Percentiles rank a stretch among this genome's conserved stretches.
These are phyloP conservation scores for Mallateleia sp. DNA, from an alignment of 2,888 invertebrate species.

Conservation along the genomic window DNA sequence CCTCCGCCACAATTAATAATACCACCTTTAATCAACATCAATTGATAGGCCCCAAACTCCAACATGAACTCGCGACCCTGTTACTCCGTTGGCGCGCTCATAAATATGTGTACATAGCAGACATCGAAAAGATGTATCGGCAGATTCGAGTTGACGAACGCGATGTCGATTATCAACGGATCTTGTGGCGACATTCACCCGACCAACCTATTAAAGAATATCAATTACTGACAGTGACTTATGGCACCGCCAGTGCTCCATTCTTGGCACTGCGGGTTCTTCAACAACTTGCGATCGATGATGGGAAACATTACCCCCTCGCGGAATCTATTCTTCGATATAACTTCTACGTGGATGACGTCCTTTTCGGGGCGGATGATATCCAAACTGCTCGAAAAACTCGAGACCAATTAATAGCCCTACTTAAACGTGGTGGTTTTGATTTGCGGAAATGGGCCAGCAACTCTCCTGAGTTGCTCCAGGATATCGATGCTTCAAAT, in stretches of 20 bases:
- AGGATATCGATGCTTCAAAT: background rate
- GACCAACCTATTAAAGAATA: background rate
- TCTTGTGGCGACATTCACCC: slow-evolving; percentile 6
- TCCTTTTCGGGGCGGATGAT: background rate
- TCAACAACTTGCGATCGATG: slow-evolving; percentile 7
- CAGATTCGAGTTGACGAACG: slow-evolving; percentile 10
- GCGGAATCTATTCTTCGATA: background rate
- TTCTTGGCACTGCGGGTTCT: slow-evolving; percentile 2
- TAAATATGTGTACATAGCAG: background rate
- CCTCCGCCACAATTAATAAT: background rate
- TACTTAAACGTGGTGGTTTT: background rate
- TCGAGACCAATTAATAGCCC: background rate
- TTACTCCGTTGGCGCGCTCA: slow-evolving; percentile 15
- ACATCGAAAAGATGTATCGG: background rate
- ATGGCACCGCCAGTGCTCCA: background rate
- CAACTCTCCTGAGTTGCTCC: background rate
- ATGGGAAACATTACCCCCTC: slow-evolving; percentile 1
- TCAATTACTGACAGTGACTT: slow-evolving; percentile 28
- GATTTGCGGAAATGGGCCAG: slow-evolving; percentile 3
- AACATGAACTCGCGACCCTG: background rate
- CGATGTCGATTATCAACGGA: slow-evolving; percentile 27
- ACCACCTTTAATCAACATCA: background rate
- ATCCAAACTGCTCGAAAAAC: background rate
- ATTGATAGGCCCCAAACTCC: slow-evolving; percentile 1
- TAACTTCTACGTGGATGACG: slow-evolving; percentile 14